Percentiles rank a stretch among this genome's conserved stretches.
These are phyloP conservation scores for Tychaedon coryphoeus DNA, from an alignment of 2,113 vertebrate genomes.

Conservation along the genomic window DNA sequence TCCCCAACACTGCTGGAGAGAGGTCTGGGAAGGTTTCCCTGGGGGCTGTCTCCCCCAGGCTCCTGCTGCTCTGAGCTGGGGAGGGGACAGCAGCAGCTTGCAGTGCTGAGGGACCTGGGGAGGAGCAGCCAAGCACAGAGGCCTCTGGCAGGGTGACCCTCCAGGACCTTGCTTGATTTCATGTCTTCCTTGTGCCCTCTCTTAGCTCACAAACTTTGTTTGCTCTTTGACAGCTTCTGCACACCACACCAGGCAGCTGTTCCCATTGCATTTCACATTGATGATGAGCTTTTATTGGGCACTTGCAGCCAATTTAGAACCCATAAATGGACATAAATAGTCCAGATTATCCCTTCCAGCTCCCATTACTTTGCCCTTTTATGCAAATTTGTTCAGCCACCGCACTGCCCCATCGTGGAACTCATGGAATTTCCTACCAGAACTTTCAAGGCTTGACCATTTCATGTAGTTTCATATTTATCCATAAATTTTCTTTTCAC, in stretches of 20 bases:
- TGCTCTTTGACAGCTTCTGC: background rate
- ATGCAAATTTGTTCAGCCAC: background rate
- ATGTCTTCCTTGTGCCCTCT: background rate
- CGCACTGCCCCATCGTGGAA: background rate
- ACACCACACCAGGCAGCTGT: background rate
- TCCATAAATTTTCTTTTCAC: slow-evolving; percentile 7
- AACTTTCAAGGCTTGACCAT: slow-evolving; percentile 4
- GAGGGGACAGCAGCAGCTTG: background rate
- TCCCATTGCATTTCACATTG: background rate
- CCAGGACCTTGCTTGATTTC: background rate
- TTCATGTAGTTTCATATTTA: background rate
- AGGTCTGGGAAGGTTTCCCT: background rate
- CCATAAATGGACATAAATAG: slow-evolving; percentile 24
- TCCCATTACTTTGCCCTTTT: slow-evolving; percentile 35
- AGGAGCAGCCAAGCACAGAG: background rate
- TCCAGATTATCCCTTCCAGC: slow-evolving; percentile 22
- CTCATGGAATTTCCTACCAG: background rate
- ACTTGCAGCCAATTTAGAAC: slow-evolving; percentile 27
- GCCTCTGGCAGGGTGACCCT: background rate
- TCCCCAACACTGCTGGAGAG: background rate
- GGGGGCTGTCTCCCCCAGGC: background rate
- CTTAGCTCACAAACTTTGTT: background rate
- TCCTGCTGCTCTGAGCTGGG: background rate
- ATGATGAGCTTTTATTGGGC: background rate
- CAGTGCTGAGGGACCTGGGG: background rate